Evolutionary conservation across 2,888 invertebrate genomes (phyloP), one percentile per base, ranked within the genome.

Genomic region (Fragum sueziense): DNA sequence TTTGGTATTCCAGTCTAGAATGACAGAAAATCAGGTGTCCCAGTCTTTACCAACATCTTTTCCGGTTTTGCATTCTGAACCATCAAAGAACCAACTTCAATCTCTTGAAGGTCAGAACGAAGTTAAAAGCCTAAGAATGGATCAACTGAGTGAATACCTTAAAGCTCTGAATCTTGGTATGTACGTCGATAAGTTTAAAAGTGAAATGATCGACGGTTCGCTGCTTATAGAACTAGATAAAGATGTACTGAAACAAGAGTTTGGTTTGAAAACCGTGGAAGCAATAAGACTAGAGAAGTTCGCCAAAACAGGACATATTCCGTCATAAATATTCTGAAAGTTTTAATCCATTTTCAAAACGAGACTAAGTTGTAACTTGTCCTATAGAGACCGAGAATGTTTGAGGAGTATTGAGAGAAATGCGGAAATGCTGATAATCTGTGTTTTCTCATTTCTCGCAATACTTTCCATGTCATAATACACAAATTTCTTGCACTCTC

Each of bases 271-370:
- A n/a, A 69, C 37, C 3, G 29, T 87, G 14, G 86, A 88, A 54
- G 81, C 82, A n/a, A 61, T 85, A 11, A 78, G 79, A 70, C 68
- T 88, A 3, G 41, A 74, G 54, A 86, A 84, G 65, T 88, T 87
- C 74, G 80, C 78, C n/a, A 70, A 72, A 51, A 71, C 75, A 1
- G 86, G 86, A 4, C 85, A 87, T 80, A 65, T 88, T 54, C 86
- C 86, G 6, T 51, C 65, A 34, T 72, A 47, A 31, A 34, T 9
- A 9, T 47, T 14, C n/a, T n/a, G n/a, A n/a, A n/a, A n/a, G n/a
- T n/a, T n/a, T n/a, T n/a, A n/a, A n/a, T n/a, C n/a, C n/a, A n/a
- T n/a, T n/a, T n/a, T n/a, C n/a, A n/a, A n/a, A n/a, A n/a, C n/a
- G n/a, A n/a, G n/a, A n/a, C n/a, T n/a, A n/a, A n/a, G n/a, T n/a